Conservation (phyloP, 2,888 invertebrate species). For the Polymixis flavicincta region DNA sequence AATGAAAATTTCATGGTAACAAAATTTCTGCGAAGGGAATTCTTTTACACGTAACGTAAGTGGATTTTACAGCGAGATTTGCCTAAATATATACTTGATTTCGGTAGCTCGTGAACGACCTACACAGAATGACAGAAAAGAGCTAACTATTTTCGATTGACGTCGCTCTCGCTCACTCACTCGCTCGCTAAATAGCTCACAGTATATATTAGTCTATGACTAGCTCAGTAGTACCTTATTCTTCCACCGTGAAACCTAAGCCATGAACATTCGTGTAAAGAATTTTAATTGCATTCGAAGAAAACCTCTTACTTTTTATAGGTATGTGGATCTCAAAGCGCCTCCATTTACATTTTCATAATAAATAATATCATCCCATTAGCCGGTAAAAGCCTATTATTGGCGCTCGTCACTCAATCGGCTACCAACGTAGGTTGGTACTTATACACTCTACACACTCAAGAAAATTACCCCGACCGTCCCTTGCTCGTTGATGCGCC, state of each 20-base stretch:
- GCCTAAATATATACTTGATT: too few species aligned
- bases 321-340: not conserved
- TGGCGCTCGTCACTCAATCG: conserved; percentile 13
- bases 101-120: too few species aligned
- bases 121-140: too few species aligned
- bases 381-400: conserved; percentile 15
- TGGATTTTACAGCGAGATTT: not conserved
- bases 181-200: too few species aligned
- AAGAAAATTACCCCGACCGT: too few species aligned
- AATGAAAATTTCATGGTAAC: too few species aligned
- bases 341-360: conserved; percentile 14
- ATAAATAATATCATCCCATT: conserved; percentile 23
- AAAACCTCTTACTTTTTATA: not conserved
- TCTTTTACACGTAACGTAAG: not conserved
- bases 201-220: not conserved
- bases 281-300: not conserved
- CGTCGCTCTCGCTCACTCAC: too few species aligned
- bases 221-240: too few species aligned
- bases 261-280: not conserved
- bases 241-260: not conserved
- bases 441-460: too few species aligned
- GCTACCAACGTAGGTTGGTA: not conserved
- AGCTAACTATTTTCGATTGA: too few species aligned
- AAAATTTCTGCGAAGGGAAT: too few species aligned
- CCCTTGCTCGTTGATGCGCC: too few species aligned